Evolutionary conservation across 2,888 invertebrate species (phyloP), one percentile per base, ranked within the genome.

Genomic region (Lysandra coridon): DNA sequence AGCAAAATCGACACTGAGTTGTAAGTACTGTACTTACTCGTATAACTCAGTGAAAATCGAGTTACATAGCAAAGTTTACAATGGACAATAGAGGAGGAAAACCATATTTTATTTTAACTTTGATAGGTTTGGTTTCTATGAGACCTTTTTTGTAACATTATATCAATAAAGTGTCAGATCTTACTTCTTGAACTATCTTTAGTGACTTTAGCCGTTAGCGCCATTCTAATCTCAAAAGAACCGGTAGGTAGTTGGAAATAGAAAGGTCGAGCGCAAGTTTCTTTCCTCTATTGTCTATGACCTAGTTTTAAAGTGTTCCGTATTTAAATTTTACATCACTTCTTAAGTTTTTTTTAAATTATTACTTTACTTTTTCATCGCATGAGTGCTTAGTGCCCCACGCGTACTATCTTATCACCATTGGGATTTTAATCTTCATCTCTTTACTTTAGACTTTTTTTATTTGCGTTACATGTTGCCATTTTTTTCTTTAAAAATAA

Each of bases 321-420:
- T 30, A 30, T 30, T 64, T 64, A 30, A 30, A 30, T 30, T 12
- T 64, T 30, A 64, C 4, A 10, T 64, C 10, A 7, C 12, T 62
- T 62, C 23, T 60, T 62, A 62, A n/a, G 23, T 62, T 62, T 62
- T 64, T 64, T 69, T 69, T 14, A 14, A 33, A 23, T 37, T 33
- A 10, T 69, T 37, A 23, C 14, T 4, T 73, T 69, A 80, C 79
- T 62, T 81, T 78, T 80, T 74, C 78, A 79, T 90, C 92, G 92
- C 92, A 93, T 93, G 93, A 93, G 93, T 93, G 92, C 93, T 92
- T 90, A 83, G 81, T 81, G 84, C 82, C 83, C 82, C 83, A 82
- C 82, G 84, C 82, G 84, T 84, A 83, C 84, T 84, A 82, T 82
- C 10, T 84, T 84, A 82, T 75, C 60, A 81, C 82, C 62, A 80